These are phyloP conservation scores for Melitaea athalia DNA, from an alignment of 2,888 invertebrate species.

Conservation along the genomic window DNA sequence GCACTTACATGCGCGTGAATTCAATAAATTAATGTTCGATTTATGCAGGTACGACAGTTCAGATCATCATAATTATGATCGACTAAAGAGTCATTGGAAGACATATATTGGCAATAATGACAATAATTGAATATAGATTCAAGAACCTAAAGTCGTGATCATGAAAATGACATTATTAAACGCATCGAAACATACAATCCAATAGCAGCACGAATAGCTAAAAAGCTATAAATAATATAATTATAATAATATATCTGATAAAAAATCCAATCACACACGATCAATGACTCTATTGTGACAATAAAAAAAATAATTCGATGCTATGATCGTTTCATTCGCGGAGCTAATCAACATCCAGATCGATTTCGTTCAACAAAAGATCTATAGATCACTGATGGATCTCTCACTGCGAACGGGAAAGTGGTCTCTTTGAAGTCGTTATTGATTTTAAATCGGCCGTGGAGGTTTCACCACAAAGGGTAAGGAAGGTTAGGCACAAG, in stretches of 20 bases:
- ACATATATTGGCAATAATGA: not conserved
- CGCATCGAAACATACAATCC: not conserved
- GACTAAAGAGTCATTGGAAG: not conserved
- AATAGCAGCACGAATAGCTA: not conserved
- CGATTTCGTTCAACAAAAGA: conserved; percentile 74
- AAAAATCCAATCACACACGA: conserved; percentile 52
- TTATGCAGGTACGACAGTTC: too few relatives aligned
- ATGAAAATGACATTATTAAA: not conserved
- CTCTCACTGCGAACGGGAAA: conserved; percentile 74
- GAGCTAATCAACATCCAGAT: conserved; percentile 69
- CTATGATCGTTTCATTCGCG: conserved; percentile 58
- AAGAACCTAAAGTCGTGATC: not conserved
- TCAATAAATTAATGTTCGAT: too few relatives aligned
- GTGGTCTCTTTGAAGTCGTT: conserved; percentile 70
- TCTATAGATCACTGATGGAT: conserved; percentile 74
- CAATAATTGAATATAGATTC: not conserved
- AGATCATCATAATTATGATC: too few relatives aligned
- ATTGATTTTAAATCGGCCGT: conserved; percentile 78
- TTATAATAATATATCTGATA: conserved; percentile 6
- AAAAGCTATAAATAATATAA: not conserved
- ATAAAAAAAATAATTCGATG: conserved; percentile 49
- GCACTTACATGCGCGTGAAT: too few relatives aligned
- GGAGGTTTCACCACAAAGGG: conserved; percentile 59
- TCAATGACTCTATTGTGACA: conserved; percentile 47
- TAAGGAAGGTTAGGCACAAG: conserved; percentile 47